Base-by-base conservation (phyloP, 2,113 vertebrate species). In the Cromileptes altivelis region DNA sequence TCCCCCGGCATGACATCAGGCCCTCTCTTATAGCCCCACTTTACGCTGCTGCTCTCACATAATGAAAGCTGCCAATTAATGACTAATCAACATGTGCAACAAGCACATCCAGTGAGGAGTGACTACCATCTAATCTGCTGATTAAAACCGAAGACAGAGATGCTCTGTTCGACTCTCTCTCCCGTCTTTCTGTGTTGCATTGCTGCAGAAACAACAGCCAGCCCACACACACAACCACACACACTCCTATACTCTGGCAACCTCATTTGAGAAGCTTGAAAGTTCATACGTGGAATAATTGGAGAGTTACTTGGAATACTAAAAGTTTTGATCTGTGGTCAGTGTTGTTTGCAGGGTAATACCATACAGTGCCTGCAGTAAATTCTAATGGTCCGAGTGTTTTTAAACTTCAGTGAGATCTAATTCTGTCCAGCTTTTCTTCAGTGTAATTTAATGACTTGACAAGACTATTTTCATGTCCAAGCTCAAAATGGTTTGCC, bases 51-150 rank as follows among this genome's bases (percentile, higher is more conserved):
- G 90, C 92, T 78, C 89, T 81, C 90, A 92, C 85, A 94, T 93
- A 95, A 94, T 93, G 92, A 88, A 94, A 89, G 91, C 91, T 91
- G 91, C 91, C 93, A 94, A 92, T 94, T 94, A 94, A 94, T 94
- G 91, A 95, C 91, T 91, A 89, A 94, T 94, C 92, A 94, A 93
- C 85, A 92, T 93, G 93, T 94, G 89, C 90, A 93, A 93, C 92
- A 92, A 93, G 91, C 89, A 87, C 80, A 91, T 91, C 91, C 91
- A 94, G 90, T 83, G 92, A 93, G 86, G 86, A 93, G 91, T 89
- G 91, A 93, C 92, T 75, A 78, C 91, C 85, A 90, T 94, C 87
- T 93, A 89, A 90, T 94, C 87, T 89, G 89, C 81, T 89, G 91
- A 93, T 93, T 94, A 89, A 90, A 94, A 92, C 89, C 85, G 90